Conservation (phyloP, 2,797 vertebrate genomes). For the Schizopygopsis malacanthus region DNA sequence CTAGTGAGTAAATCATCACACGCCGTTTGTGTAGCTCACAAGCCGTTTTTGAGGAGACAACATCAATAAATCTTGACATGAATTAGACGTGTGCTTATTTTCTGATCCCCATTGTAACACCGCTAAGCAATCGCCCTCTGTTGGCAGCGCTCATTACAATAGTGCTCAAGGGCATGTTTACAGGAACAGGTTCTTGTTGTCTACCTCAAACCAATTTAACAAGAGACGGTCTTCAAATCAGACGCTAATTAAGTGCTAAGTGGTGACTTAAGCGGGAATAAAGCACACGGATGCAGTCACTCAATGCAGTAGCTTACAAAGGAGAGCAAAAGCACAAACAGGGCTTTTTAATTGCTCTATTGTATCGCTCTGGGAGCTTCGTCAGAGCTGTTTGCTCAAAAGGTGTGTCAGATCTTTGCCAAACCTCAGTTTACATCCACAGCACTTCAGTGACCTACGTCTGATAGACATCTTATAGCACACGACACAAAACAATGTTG, state of each 20-base stretch:
- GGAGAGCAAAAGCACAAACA: neutral
- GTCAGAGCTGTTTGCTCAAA: slow-evolving; percentile 1
- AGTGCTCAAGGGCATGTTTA: slow-evolving; percentile 26
- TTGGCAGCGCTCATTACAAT: neutral
- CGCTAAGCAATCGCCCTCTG: neutral
- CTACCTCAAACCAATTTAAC: slow-evolving; percentile 51
- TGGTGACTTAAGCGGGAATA: neutral
- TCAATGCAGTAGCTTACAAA: neutral
- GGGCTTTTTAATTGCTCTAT: neutral
- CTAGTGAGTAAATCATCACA: neutral
- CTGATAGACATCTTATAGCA: no score
- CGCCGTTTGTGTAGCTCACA: neutral
- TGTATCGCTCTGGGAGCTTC: neutral
- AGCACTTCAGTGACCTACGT: no score
- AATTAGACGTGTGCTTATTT: neutral
- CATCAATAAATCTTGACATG: neutral
- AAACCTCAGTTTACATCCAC: neutral
- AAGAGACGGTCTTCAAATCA: slow-evolving; percentile 28
- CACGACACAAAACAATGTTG: no score
- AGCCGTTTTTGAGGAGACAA: neutral
- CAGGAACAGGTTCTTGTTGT: slow-evolving; percentile 14
- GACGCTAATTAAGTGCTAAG: slow-evolving; percentile 59
- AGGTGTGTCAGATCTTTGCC: neutral
- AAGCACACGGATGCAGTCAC: neutral
- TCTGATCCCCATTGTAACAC: neutral